phyloP scores from a whole-genome alignment of 2,888 invertebrate genomes.

The Lumbricus terrestris region DNA sequence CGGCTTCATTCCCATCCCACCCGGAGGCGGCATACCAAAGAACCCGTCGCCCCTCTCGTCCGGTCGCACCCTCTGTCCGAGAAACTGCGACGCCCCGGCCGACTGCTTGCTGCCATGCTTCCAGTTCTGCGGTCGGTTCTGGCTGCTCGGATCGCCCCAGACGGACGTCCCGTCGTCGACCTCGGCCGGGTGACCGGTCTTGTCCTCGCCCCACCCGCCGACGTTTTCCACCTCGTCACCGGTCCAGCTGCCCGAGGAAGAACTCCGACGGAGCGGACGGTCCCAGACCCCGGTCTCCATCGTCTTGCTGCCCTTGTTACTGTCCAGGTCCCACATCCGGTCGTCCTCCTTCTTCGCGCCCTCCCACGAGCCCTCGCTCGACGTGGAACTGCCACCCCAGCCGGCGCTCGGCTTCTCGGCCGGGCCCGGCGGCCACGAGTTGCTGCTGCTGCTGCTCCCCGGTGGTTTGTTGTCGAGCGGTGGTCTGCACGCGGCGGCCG shows the following conservation, averaged over 20 bases:
- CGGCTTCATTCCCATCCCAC: not conserved
- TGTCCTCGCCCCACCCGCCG: slow-evolving; percentile 23
- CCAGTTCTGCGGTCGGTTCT: slow-evolving; percentile 17
- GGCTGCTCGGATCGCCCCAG: slow-evolving; percentile 25
- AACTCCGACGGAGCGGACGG: slow-evolving; percentile 22
- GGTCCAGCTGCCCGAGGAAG: slow-evolving; percentile 28
- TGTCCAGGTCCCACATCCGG: slow-evolving; percentile 15
- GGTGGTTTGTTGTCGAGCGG: slow-evolving; percentile 15
- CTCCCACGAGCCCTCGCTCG: not conserved
- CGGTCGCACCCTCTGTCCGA: not conserved
- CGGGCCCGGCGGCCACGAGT: slow-evolving; percentile 18
- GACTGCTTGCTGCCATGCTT: not conserved
- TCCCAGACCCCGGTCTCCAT: slow-evolving; percentile 11
- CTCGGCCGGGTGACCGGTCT: not conserved
- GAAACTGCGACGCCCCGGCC: not conserved
- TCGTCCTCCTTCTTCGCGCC: slow-evolving; percentile 18
- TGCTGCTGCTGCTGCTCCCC: no score
- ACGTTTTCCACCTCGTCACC: slow-evolving; percentile 9
- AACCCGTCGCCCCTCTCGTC: not conserved
- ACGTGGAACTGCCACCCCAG: not conserved
- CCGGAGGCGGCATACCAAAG: not conserved
- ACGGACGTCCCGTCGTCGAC: slow-evolving; percentile 27
- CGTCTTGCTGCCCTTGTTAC: slow-evolving; percentile 18
- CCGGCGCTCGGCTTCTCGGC: not conserved
- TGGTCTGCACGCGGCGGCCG: not conserved